phyloP scores from a whole-genome alignment of 1,140 invertebrate species.

The Latrodectus geometricus region DNA sequence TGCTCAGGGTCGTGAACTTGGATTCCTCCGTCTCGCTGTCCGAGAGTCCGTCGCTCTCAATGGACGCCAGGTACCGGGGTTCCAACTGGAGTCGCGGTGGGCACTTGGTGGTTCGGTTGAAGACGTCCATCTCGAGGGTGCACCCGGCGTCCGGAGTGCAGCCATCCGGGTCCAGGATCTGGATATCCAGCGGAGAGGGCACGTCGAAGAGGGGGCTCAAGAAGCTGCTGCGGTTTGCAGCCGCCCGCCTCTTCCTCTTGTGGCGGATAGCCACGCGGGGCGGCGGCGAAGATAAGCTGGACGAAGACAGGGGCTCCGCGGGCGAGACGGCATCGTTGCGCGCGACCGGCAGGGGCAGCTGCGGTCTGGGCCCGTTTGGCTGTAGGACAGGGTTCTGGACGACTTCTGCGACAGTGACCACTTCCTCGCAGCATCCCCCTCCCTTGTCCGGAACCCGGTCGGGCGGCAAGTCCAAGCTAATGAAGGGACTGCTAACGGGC shows the following conservation, averaged over 20 bases:
- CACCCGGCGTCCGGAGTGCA: slow-evolving; percentile 58
- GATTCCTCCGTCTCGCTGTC: slow-evolving; percentile 56
- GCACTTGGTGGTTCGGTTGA: slow-evolving; percentile 49
- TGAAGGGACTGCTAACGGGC: slow-evolving; percentile 30
- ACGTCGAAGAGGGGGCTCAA: slow-evolving; percentile 62
- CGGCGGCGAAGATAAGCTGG: slow-evolving; percentile 29
- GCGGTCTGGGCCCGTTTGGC: slow-evolving; percentile 40
- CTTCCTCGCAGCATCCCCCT: slow-evolving; percentile 10
- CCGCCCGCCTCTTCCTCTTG: slow-evolving; percentile 10
- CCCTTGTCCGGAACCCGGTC: slow-evolving; percentile 33
- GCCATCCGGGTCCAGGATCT: slow-evolving; percentile 64
- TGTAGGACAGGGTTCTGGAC: slow-evolving; percentile 8
- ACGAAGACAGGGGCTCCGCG: slow-evolving; percentile 28
- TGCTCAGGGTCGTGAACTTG: not conserved
- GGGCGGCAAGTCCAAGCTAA: slow-evolving; percentile 31
- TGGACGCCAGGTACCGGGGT: slow-evolving; percentile 64
- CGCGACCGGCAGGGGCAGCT: slow-evolving; percentile 23
- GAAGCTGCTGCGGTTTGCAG: slow-evolving; percentile 20
- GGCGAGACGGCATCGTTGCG: slow-evolving; percentile 21
- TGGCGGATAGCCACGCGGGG: slow-evolving; percentile 41
- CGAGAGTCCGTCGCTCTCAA: slow-evolving; percentile 66
- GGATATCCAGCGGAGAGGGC: slow-evolving; percentile 64
- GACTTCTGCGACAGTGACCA: slow-evolving; percentile 50
- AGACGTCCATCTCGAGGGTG: slow-evolving; percentile 46
- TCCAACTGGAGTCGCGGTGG: slow-evolving; percentile 52